A percentile compares a stretch with the other conserved stretches of the same genome.
Evolutionary conservation across 2,797 vertebrate species (phyloP).

Genomic region (Notolabrus celidotus): DNA sequence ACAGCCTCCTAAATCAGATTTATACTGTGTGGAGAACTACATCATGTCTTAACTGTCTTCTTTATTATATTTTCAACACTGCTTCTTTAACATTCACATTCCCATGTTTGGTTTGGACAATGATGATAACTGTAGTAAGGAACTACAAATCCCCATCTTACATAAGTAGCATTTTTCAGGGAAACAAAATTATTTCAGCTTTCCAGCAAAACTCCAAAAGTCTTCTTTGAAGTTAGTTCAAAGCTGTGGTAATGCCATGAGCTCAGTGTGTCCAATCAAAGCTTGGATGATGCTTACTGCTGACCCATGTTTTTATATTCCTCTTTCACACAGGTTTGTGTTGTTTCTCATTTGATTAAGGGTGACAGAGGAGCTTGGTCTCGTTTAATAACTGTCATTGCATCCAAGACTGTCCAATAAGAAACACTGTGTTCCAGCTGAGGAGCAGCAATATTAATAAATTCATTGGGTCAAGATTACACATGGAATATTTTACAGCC

Average conservation of each 20-base stretch:
- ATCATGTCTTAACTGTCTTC: background rate
- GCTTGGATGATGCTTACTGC: background rate
- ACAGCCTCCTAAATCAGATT: slow-evolving; percentile 50
- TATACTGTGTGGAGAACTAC: slow-evolving; percentile 37
- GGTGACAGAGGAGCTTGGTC: background rate
- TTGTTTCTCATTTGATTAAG: slow-evolving; percentile 6
- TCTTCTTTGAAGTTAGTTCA: slow-evolving; percentile 41
- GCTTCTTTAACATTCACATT: background rate
- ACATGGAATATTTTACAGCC: background rate
- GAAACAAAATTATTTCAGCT: background rate
- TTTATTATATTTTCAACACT: too few species aligned
- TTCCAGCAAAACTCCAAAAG: slow-evolving; percentile 25
- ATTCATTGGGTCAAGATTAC: slow-evolving; percentile 16
- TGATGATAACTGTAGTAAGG: background rate
- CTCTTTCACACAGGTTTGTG: slow-evolving; percentile 3
- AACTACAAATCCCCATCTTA: background rate
- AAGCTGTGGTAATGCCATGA: slow-evolving; percentile 4
- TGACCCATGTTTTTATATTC: background rate
- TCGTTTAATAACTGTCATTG: background rate
- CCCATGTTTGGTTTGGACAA: background rate
- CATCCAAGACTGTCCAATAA: background rate
- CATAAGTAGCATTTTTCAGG: background rate
- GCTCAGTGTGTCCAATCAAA: background rate
- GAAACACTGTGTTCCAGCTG: slow-evolving; percentile 19
- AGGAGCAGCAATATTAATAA: background rate